Conservation (phyloP, 1,140 invertebrate genomes). For the Scaptodrosophila lebanonensis region DNA sequence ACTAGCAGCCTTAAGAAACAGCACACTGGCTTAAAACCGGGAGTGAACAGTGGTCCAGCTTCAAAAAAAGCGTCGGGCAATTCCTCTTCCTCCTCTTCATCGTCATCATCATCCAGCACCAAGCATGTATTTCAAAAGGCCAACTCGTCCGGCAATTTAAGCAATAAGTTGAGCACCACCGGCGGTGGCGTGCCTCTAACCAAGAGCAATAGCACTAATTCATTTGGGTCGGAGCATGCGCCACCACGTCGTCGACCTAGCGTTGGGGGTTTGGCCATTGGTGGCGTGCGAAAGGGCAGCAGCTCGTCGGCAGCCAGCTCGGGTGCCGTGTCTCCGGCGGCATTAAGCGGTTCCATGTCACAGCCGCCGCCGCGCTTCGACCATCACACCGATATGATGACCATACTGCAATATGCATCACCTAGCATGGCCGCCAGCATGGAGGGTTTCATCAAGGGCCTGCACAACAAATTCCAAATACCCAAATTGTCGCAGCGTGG, state of each 20-base stretch:
- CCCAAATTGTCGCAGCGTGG: conserved; percentile 83
- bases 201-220: conserved; percentile 67
- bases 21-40: conserved; percentile 89
- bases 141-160: conserved; percentile 67
- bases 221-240: conserved; percentile 44
- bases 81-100: conserved; percentile 9
- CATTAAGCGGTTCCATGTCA: conserved; percentile 46
- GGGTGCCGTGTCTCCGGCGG: conserved; percentile 46
- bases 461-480: conserved; percentile 92
- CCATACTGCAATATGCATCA: conserved; percentile 69
- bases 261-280: conserved; percentile 33
- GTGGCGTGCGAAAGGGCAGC: conserved; percentile 12
- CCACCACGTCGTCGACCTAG: conserved; percentile 50
- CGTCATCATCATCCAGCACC: conserved; percentile 27
- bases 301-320: conserved; percentile 23
- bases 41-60: conserved; percentile 79
- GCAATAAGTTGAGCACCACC: conserved; percentile 42
- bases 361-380: conserved; percentile 57
- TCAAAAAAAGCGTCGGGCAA: conserved; percentile 47
- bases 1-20: conserved; percentile 76
- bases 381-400: conserved; percentile 73
- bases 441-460: conserved; percentile 85
- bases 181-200: conserved; percentile 51
- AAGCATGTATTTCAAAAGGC: conserved; percentile 71
- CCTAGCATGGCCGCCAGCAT: conserved; percentile 77